Evolutionary conservation across 2,797 vertebrate genomes (phyloP).

Genomic region (Pangasius macronema): DNA sequence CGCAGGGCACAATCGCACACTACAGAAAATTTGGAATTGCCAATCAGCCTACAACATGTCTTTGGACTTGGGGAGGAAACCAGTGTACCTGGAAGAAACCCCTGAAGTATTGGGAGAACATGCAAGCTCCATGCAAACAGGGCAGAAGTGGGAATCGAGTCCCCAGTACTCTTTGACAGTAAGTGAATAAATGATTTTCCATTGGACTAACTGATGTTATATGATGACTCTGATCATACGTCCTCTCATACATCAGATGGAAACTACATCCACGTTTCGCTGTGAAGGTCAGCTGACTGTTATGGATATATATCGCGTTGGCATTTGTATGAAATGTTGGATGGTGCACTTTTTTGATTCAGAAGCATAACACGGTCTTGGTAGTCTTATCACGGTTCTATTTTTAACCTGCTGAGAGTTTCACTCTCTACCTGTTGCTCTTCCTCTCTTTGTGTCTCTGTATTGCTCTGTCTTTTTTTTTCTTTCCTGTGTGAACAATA

Average conservation of each 20-base stretch:
- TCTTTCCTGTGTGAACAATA: neutral
- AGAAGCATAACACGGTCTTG: conserved; percentile 23
- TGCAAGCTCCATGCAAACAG: no score
- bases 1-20: no score
- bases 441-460: neutral
- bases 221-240: neutral
- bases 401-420: conserved; percentile 30
- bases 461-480: neutral
- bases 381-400: conserved; percentile 41
- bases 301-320: neutral
- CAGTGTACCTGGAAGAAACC: no score
- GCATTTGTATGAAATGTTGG: neutral
- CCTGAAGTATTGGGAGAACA: no score
- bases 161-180: neutral
- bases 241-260: neutral
- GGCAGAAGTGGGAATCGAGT: no score
- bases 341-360: conserved; percentile 14
- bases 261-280: neutral
- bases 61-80: no score
- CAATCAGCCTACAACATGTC: no score
- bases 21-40: no score
- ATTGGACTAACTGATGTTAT: neutral
- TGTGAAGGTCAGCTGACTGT: neutral
- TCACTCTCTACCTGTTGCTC: conserved; percentile 13
- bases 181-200: neutral